A percentile compares a stretch with the other conserved stretches of the same genome.
These are phyloP conservation scores for Eilema griseolum DNA, from an alignment of 2,888 invertebrate species.

Conservation along the genomic window DNA sequence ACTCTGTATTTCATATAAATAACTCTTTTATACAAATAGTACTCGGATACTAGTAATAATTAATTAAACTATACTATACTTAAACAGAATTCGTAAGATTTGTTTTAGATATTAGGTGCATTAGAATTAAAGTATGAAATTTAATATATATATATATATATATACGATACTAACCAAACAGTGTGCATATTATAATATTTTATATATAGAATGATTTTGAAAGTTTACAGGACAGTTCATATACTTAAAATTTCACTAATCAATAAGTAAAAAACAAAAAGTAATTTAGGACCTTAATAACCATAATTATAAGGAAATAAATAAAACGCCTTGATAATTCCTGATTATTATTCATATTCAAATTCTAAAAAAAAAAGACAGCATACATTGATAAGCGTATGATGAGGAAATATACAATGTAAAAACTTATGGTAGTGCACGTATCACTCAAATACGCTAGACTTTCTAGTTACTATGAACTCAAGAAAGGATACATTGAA, in stretches of 20 bases:
- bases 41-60: constrained; percentile 36
- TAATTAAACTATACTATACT: constrained; percentile 39
- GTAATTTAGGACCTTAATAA: too few relatives aligned
- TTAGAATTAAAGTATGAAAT: constrained; percentile 7
- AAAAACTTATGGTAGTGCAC: too few relatives aligned
- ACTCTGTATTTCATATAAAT: constrained; percentile 60
- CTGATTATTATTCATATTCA: too few relatives aligned
- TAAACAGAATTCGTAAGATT: constrained; percentile 39
- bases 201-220: neutral
- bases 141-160: constrained; percentile 7
- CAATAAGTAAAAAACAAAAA: too few relatives aligned
- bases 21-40: constrained; percentile 54
- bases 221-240: neutral
- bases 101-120: constrained; percentile 27
- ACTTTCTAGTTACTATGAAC: too few relatives aligned
- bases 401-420: too few relatives aligned
- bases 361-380: too few relatives aligned
- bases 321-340: too few relatives aligned
- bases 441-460: too few relatives aligned
- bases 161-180: neutral
- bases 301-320: too few relatives aligned
- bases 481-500: neutral
- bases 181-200: neutral
- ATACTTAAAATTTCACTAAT: neutral
- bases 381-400: too few relatives aligned